A percentile compares a stretch with the other conserved stretches of the same genome.
phyloP scores from a whole-genome alignment of 2,888 invertebrate species.

The Adineta ricciae region DNA sequence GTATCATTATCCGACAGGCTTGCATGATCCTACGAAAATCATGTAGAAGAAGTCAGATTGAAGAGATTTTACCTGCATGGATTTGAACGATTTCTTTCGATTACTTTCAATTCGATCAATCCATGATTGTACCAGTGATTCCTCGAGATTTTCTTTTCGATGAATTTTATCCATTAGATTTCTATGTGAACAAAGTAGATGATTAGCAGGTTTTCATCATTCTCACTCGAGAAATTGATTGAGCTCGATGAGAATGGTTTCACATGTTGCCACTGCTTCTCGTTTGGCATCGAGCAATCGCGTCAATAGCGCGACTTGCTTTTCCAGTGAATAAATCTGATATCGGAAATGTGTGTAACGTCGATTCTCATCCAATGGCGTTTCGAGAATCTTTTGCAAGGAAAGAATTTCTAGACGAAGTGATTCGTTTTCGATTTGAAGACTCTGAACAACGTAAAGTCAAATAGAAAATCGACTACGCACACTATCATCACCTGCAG shows the following conservation, averaged over 20 bases:
- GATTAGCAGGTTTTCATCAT: background rate
- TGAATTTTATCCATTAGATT: background rate
- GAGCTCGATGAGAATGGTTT: background rate
- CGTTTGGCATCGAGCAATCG: background rate
- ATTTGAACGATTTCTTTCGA: conserved; percentile 18
- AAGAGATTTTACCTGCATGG: background rate
- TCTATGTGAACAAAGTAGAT: background rate
- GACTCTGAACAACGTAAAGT: background rate
- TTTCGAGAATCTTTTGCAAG: background rate
- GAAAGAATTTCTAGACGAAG: background rate
- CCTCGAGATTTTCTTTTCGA: background rate
- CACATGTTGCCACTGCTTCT: conserved; percentile 4
- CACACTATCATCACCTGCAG: background rate
- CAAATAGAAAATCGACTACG: background rate
- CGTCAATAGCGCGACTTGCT: background rate
- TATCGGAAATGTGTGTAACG: conserved; percentile 13
- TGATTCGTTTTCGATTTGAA: background rate
- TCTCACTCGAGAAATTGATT: background rate
- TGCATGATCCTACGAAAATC: background rate
- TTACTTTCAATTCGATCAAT: background rate
- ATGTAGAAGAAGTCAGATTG: background rate
- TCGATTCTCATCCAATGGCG: background rate
- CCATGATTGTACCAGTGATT: background rate
- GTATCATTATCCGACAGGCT: background rate
- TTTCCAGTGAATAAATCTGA: conserved; percentile 7